These are phyloP conservation scores for Arenaria interpres DNA, from an alignment of 2,113 vertebrate species.

Conservation along the genomic window DNA sequence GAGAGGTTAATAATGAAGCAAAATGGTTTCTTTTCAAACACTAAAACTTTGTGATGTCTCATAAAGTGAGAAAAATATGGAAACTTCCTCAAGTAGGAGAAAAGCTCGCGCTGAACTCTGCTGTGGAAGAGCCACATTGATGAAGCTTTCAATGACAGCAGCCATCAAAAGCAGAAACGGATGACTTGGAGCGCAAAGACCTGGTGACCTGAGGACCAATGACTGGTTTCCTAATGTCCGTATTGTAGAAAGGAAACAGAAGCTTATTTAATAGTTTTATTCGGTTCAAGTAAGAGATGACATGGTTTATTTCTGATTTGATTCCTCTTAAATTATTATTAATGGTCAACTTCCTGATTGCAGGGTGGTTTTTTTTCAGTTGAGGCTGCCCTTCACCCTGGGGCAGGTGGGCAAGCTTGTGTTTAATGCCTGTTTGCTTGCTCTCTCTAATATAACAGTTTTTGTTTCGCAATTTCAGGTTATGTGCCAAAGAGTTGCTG, in stretches of 20 bases:
- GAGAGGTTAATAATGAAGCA: not conserved
- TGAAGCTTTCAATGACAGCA: not conserved
- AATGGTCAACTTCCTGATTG: not conserved
- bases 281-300: not conserved
- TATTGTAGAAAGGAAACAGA: not conserved
- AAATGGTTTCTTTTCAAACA: not conserved
- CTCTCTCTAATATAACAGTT: not conserved
- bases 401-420: not conserved
- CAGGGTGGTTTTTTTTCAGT: not conserved
- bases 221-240: not conserved
- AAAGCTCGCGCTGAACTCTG: not conserved
- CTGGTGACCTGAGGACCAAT: not conserved
- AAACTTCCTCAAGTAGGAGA: not conserved
- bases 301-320: constrained; percentile 2
- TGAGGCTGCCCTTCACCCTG: not conserved
- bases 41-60: not conserved
- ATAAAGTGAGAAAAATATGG: not conserved
- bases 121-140: not conserved
- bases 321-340: constrained; percentile 53
- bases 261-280: constrained; percentile 15
- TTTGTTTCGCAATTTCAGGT: not conserved
- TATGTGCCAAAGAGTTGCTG: constrained; percentile 41
- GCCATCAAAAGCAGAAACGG: not conserved
- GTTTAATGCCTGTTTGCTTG: not conserved
- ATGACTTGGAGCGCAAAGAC: not conserved